These are phyloP conservation scores for Tipula unca DNA, from an alignment of 2,888 invertebrate species.

Conservation along the genomic window DNA sequence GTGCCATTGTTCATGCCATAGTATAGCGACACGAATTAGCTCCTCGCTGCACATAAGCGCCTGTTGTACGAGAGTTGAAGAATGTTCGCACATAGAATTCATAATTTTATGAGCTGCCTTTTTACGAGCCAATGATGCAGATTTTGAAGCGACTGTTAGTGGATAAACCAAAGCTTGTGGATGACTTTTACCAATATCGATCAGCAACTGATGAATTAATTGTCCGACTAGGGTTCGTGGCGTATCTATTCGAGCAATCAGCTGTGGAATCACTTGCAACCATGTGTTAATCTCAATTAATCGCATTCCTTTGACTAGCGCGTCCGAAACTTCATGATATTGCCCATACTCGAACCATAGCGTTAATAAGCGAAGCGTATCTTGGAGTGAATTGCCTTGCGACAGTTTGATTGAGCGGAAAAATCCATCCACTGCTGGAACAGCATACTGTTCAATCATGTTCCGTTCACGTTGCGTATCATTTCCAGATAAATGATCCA, in stretches of 20 bases:
- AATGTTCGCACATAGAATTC: slow-evolving; percentile 93
- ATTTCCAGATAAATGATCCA: slow-evolving; percentile 30
- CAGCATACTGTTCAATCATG: slow-evolving; percentile 64
- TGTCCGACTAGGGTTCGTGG: slow-evolving; percentile 80
- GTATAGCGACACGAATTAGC: slow-evolving; percentile 91
- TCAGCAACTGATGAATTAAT: slow-evolving; percentile 84
- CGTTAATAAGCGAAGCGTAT: slow-evolving; percentile 88
- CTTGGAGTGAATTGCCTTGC: slow-evolving; percentile 88
- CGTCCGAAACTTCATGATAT: slow-evolving; percentile 86
- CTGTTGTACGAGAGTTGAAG: slow-evolving; percentile 84
- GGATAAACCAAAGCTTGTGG: slow-evolving; percentile 98
- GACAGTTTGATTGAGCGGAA: slow-evolving; percentile 91
- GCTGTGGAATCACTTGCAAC: slow-evolving; percentile 98
- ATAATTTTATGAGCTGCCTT: slow-evolving; percentile 91
- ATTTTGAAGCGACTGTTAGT: slow-evolving; percentile 93
- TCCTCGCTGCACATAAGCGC: slow-evolving; percentile 96
- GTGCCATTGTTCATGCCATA: slow-evolving; percentile 99
- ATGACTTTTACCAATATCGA: slow-evolving; percentile 95
- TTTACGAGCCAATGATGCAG: slow-evolving; percentile 72
- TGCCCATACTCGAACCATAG: slow-evolving; percentile 98
- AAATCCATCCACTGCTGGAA: slow-evolving; percentile 92
- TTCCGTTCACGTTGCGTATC: slow-evolving; percentile 32
- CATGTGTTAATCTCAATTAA: slow-evolving; percentile 96
- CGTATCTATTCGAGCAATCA: slow-evolving; percentile 96
- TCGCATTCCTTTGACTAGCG: slow-evolving; percentile 83